phyloP scores from a whole-genome alignment of 1,140 invertebrate species.

The Sinella curviseta region DNA sequence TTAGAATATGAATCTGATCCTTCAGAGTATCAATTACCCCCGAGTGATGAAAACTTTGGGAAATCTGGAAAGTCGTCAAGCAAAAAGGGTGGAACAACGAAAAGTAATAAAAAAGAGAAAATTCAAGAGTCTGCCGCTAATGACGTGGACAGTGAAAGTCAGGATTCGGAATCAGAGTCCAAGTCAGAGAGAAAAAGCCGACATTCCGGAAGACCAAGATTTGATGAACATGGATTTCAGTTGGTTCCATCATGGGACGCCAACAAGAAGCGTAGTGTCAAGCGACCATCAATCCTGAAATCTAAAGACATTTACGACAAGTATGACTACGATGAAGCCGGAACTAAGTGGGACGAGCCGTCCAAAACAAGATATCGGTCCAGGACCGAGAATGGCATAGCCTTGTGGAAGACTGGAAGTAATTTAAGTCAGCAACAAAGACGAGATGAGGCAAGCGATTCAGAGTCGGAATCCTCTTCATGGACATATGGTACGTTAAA shows the following conservation, averaged over 20 bases:
- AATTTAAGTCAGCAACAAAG: background rate
- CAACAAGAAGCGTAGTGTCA: conserved; percentile 2
- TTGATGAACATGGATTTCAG: conserved; percentile 18
- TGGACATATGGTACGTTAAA: conserved; percentile 2
- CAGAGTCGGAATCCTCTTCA: conserved; percentile 1
- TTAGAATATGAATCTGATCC: conserved; percentile 14
- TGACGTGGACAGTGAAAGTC: conserved; percentile 5
- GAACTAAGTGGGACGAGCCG: conserved; percentile 5
- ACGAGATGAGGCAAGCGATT: background rate
- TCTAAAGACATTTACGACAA: conserved; percentile 16
- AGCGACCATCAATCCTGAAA: background rate
- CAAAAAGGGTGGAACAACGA: background rate
- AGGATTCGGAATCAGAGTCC: background rate
- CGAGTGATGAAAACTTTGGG: conserved; percentile 1
- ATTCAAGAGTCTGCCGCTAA: background rate
- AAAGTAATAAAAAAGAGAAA: background rate
- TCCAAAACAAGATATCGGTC: background rate
- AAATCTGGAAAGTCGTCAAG: background rate
- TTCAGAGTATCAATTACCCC: conserved; percentile 11
- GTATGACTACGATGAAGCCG: conserved; percentile 15
- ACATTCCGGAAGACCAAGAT: background rate
- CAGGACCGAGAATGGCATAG: background rate
- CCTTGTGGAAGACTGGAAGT: conserved; percentile 10
- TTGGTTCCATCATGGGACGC: conserved; percentile 5
- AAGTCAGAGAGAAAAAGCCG: background rate